Evolutionary conservation across 2,797 vertebrate genomes (phyloP), one percentile per base, ranked within the genome.

Genomic region (Protosalanx chinensis): DNA sequence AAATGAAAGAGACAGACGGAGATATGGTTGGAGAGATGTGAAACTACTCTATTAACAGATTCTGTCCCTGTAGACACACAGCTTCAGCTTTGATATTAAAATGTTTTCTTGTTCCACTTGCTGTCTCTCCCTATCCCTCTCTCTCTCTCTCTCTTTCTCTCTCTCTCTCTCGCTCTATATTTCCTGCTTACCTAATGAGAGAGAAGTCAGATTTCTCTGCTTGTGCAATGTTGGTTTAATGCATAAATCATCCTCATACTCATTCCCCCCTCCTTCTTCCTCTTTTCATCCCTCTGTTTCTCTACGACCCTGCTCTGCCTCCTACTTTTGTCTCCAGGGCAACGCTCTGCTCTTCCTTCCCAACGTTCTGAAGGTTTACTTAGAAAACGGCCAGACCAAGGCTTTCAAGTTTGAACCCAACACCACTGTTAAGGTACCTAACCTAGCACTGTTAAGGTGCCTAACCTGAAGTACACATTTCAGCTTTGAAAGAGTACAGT

Each of bases 341-440:
- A 98, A 95, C 90, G 94, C 96, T 68, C 93, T 99, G 84, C 93
- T 99, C 67, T 98, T 96, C 76, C 94, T 98, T 93, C 97, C 97
- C 16, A 98, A 97, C 0, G 95, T 99, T 59, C 93, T 99, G 81
- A 99, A 98, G 89, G 93, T 99, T 3, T 99, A 98, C 82, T 87
- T 99, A 88, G 97, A 99, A 90, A 99, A 99, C 0, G 97, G 97
- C 61, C 97, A 99, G 88, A 99, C 97, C 1, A 99, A 99, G 88
- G 97, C 97, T 33, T 99, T 99, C 89, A 96, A 96, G 83, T 98
- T 98, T 85, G 97, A 98, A 70, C 86, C 85, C 1, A 93, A 82
- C 88, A 99, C 97, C 65, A 98, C 96, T 1, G 96, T 98, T 70
- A 99, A 98, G 97, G 97, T 97, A 93, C 5, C 10, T 4, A 27